phyloP scores from a whole-genome alignment of 1,140 invertebrate genomes.

The Apis cerana region DNA sequence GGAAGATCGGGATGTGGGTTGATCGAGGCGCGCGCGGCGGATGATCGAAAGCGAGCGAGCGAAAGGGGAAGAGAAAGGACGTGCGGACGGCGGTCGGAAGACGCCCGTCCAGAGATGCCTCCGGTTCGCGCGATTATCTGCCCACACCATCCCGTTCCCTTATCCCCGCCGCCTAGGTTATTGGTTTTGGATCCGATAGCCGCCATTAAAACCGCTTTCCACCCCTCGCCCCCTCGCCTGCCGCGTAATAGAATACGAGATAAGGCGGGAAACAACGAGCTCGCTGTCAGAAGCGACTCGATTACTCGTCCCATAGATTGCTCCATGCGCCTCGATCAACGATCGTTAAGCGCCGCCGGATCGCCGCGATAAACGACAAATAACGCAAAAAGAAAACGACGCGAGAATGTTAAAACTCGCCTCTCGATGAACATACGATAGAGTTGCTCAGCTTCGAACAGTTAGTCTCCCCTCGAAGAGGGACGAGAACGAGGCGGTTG shows the following conservation, averaged over 20 bases:
- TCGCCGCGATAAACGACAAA: constrained; percentile 4
- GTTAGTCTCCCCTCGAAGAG: too few species aligned
- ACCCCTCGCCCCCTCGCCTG: constrained; percentile 52
- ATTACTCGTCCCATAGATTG: constrained; percentile 42
- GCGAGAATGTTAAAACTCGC: too few species aligned
- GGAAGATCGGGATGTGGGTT: constrained; percentile 45
- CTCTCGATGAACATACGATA: too few species aligned
- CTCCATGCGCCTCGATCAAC: constrained; percentile 15
- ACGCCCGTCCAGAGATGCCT: constrained; percentile 50
- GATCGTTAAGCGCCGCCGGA: constrained; percentile 38
- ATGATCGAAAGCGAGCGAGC: too few species aligned
- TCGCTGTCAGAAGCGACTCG: constrained; percentile 45
- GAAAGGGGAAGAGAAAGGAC: constrained; percentile 33
- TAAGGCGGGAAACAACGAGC: constrained; percentile 56
- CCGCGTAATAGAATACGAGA: constrained; percentile 56
- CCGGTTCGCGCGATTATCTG: constrained; percentile 61
- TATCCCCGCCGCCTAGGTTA: constrained; percentile 59
- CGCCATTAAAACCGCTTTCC: constrained; percentile 62
- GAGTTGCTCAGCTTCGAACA: too few species aligned
- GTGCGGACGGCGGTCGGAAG: constrained; percentile 38
- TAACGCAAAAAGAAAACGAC: too few species aligned
- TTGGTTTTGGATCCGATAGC: constrained; percentile 68
- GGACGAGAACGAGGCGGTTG: too few species aligned
- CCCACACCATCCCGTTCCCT: constrained; percentile 56
- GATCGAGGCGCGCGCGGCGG: too few species aligned